Evolutionary conservation across 2,113 vertebrate species (phyloP).

Genomic region (Mesocricetus auratus): DNA sequence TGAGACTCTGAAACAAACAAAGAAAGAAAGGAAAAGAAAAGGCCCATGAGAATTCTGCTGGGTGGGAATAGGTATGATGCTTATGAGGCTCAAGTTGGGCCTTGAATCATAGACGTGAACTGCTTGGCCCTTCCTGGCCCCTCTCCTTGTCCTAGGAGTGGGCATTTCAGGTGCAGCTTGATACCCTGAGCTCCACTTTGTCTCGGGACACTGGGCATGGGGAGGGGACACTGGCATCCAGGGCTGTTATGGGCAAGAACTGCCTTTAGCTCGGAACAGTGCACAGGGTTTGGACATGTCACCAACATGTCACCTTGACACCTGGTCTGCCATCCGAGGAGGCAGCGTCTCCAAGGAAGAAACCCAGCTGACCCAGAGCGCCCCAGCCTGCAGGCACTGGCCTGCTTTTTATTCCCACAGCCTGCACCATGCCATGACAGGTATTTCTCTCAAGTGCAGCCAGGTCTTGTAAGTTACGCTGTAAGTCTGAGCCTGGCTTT

Average conservation of each 20-base stretch:
- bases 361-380: too few relatives aligned
- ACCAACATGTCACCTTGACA: rapidly evolving
- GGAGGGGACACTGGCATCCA: not conserved
- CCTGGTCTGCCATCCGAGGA: not conserved
- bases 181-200: not conserved
- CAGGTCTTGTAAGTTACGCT: not conserved
- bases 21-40: not conserved
- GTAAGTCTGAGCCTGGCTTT: not conserved
- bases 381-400: not conserved
- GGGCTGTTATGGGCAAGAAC: not conserved
- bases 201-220: not conserved
- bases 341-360: not conserved
- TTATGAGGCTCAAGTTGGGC: not conserved
- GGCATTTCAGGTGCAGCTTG: not conserved
- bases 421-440: not conserved
- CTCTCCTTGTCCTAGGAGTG: not conserved
- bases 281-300: not conserved
- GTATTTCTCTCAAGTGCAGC: not conserved
- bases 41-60: not conserved
- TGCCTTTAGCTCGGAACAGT: not conserved
- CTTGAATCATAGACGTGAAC: not conserved
- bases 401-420: not conserved
- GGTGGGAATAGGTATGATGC: not conserved
- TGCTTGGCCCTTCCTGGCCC: not conserved
- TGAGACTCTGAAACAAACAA: not conserved